Evolutionary conservation across 2,797 vertebrate species (phyloP).

Genomic region (Lepidocolaptes lacrymiger): DNA sequence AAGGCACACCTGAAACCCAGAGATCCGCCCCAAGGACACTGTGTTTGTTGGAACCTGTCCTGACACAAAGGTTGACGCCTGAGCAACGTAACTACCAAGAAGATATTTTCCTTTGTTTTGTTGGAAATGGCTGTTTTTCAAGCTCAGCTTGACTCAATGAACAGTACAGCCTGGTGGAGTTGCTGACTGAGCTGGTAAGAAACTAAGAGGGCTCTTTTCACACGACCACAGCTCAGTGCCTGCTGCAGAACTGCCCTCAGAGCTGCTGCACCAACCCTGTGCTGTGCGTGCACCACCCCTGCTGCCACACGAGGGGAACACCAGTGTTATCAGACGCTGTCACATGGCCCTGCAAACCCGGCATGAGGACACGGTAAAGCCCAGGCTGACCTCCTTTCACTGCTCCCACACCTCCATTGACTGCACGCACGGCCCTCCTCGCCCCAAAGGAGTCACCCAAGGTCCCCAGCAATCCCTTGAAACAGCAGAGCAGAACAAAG

Average conservation of each 20-base stretch:
- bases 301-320: neutral
- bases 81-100: neutral
- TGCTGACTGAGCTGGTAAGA: neutral
- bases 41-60: neutral
- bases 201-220: neutral
- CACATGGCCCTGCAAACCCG: fast-evolving
- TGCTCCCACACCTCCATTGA: neutral
- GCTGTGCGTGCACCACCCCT: neutral
- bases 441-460: neutral
- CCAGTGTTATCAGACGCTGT: neutral
- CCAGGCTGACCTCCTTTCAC: neutral
- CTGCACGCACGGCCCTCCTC: neutral
- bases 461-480: neutral
- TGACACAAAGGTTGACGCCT: neutral
- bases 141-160: neutral
- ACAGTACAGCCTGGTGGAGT: neutral
- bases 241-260: neutral
- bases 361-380: fast-evolving
- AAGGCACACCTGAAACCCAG: neutral
- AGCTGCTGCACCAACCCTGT: neutral
- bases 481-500: neutral
- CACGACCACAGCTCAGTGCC: neutral
- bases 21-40: neutral
- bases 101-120: neutral
- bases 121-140: neutral